These are phyloP conservation scores for Mnemiopsis leidyi DNA, from an alignment of 37 sponge, comb jelly and placozoan species.

Conservation along the genomic window DNA sequence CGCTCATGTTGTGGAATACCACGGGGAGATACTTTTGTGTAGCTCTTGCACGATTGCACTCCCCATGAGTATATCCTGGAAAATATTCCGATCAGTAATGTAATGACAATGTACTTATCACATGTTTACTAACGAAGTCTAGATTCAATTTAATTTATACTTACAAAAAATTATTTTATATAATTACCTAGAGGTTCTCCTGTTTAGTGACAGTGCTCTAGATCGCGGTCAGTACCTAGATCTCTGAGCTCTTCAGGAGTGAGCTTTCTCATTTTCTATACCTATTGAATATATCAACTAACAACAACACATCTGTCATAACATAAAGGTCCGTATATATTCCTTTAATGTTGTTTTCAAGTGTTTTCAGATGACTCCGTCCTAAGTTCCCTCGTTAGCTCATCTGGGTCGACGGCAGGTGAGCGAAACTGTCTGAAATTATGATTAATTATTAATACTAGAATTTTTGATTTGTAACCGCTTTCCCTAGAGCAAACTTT, in stretches of 20 bases:
- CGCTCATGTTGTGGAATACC: neutral
- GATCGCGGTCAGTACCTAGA: no score
- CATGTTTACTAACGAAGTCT: no score
- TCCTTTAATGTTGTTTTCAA: neutral
- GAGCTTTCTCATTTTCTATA: no score
- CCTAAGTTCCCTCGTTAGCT: neutral
- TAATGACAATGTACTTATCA: no score
- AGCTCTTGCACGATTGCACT: neutral
- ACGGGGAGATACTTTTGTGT: neutral
- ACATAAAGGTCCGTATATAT: neutral
- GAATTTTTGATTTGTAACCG: no score
- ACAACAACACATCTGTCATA: slow-evolving; percentile 46
- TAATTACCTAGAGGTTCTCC: no score
- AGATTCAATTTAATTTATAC: no score
- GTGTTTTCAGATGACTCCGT: neutral
- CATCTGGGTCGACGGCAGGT: neutral
- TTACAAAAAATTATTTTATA: no score
- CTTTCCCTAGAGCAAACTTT: no score
- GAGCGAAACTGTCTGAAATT: neutral
- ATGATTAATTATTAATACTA: no score
- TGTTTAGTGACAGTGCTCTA: no score
- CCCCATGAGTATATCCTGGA: neutral
- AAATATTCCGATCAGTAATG: neutral
- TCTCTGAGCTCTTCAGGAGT: no score
- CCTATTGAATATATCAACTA: neutral